Conservation (phyloP, 2,888 invertebrate genomes). For the Rhabditoides inermis region DNA sequence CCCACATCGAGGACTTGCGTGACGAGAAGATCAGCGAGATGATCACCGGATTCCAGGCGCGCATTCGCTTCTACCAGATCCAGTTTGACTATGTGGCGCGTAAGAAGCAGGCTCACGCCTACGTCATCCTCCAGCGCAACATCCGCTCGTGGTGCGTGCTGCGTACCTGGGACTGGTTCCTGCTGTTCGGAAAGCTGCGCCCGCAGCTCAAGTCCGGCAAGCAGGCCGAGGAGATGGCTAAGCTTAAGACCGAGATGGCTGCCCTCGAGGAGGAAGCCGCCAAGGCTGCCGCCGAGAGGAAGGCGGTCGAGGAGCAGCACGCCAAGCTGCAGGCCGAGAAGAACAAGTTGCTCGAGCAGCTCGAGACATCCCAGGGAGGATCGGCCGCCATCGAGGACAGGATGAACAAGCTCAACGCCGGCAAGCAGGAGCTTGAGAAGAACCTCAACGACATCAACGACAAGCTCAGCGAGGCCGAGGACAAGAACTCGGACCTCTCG, state of each 20-base stretch:
- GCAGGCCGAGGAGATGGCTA: conserved; percentile 46
- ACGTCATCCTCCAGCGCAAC: conserved; percentile 44
- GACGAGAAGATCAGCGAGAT: conserved; percentile 92
- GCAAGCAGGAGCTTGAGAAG: conserved; percentile 67
- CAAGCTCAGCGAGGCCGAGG: conserved; percentile 70
- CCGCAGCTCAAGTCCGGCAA: conserved; percentile 49
- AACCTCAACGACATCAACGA: conserved; percentile 89
- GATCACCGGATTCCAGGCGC: conserved; percentile 70
- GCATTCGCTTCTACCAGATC: conserved; percentile 30
- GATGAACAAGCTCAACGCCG: conserved; percentile 37
- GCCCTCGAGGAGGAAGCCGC: conserved; percentile 86
- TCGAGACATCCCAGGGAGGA: conserved; percentile 41
- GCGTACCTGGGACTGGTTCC: conserved; percentile 64
- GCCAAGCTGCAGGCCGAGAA: conserved; percentile 62
- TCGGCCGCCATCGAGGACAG: conserved; percentile 43
- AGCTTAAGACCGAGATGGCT: conserved; percentile 38
- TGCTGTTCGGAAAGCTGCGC: conserved; percentile 43
- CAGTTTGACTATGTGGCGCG: conserved; percentile 24
- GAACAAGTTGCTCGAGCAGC: conserved; percentile 60
- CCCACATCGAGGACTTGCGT: conserved; percentile 99
- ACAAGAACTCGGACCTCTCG: conserved; percentile 40
- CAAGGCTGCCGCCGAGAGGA: conserved; percentile 94
- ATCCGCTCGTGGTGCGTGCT: conserved; percentile 46
- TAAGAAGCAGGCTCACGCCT: conserved; percentile 34
- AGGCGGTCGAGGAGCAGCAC: conserved; percentile 96